Base-by-base conservation (phyloP, 37 sponge, comb jelly and placozoan genomes). In the Halichondria panicea region DNA sequence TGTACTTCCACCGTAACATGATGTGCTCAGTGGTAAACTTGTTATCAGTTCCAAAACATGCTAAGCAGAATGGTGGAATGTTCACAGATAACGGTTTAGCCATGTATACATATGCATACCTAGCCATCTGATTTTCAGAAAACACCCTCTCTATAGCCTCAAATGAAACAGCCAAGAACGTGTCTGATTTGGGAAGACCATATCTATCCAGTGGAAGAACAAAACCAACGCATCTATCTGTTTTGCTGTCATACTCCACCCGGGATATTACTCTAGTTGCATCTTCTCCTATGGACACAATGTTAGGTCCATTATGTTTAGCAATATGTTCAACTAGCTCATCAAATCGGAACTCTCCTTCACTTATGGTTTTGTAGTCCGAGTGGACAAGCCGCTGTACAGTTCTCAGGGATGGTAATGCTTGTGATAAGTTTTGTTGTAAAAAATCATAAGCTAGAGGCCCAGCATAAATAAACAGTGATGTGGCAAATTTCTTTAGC, bases 281-380 rank as follows among this genome's bases (percentile, higher is more conserved):
- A 70, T 80, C 81, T 61, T 80, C 77, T 41, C 83, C 83, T 19
- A 83, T 43, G n/a, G 84, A 43, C 56, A 83, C 38, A 2, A 75
- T 22, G 34, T 45, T 59, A 19, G 84, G 31, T 56, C 70, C 60
- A 56, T 75, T 58, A 43, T 83, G 57, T 35, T n/a, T 27, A 18
- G 32, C 34, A 4, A 83, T 28, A 62, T 83, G 84, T 28, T 27
- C 42, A 1, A 71, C 28, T 8, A 76, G 78, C 15, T 77, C 85
- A 71, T 84, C 66, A 61, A 77, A 84, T 59, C 63, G 27, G 62
- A 85, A 85, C 9, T 77, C 56, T 18, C 85, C 85, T 77, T 85
- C 85, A 48, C 63, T 19, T 22, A 77, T 15, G 38, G 54, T 55
- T 21, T 63, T 24, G 24, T 78, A 85, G 41, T 85, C 73, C 7